Base-by-base conservation (phyloP, 2,888 invertebrate species). In the Gastrophysa polygoni region DNA sequence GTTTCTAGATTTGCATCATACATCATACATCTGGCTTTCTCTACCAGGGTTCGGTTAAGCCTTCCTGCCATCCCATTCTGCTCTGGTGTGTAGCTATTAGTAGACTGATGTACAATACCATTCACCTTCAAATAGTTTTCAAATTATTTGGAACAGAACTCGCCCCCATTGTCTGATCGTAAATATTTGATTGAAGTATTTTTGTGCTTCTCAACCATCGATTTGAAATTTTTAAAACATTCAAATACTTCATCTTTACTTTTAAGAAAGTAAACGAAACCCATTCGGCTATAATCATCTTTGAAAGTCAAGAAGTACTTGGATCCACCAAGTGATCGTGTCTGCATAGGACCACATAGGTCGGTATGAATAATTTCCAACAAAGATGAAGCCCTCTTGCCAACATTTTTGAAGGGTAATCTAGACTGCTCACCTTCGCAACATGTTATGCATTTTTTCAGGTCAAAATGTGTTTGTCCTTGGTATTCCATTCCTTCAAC, bases 281-380 rank as follows among this genome's bases (percentile, higher is more conserved):
- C 38, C 38, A 24, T 38, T 38, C 3, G 38, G 38, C 38, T 75
- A 49, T 61, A 66, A 61, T 80, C 77, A 71, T 78, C 78, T 1
- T 74, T 64, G 46, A 80, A 75, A 0, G 73, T 65, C 1, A 77
- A 55, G 66, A 76, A 73, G 64, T 74, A 77, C 49, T 59, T 69
- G 1, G 69, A 61, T 6, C 70, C 72, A 34, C 69, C 70, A 50
- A 68, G 44, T 11, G 73, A 72, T 24, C 21, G 7, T 0, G 10
- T 59, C 54, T 71, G 63, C 70, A 73, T 71, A 0, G 71, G 73
- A 14, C 73, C 75, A 66, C 71, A 73, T 7, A 75, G 8, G 50
- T 67, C 63, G 14, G 58, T 57, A 51, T 68, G 68, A 16, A 68
- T 57, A 21, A 68, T 32, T 52, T 69, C 66, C 28, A 69, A 44